Percentiles rank a stretch among this genome's conserved stretches.
phyloP scores from a whole-genome alignment of 2,888 invertebrate species.

The Tridacna crocea region DNA sequence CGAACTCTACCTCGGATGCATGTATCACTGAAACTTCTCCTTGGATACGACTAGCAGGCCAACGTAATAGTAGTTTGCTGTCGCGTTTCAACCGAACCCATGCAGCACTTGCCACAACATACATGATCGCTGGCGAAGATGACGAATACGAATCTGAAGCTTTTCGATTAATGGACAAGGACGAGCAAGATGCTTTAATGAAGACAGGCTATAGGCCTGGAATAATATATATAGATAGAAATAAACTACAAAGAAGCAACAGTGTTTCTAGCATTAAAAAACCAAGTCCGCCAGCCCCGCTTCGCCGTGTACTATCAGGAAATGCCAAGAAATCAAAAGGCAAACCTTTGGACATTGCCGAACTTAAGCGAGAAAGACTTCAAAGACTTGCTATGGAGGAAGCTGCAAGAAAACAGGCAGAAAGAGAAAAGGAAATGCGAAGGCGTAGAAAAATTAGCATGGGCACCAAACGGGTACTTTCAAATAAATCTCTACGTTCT shows the following conservation, averaged over 20 bases:
- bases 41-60: slow-evolving; percentile 67
- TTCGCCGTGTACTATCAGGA: slow-evolving; percentile 51
- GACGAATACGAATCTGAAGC: slow-evolving; percentile 62
- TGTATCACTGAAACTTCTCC: slow-evolving; percentile 45
- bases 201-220: slow-evolving; percentile 56
- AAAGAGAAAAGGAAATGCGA: slow-evolving; percentile 44
- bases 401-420: slow-evolving; percentile 36
- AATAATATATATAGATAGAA: slow-evolving; percentile 45
- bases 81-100: slow-evolving; percentile 65
- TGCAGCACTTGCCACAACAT: slow-evolving; percentile 30
- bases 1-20: slow-evolving; percentile 26
- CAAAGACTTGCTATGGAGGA: slow-evolving; percentile 49
- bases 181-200: slow-evolving; percentile 61
- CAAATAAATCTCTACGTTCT: slow-evolving; percentile 1
- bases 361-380: slow-evolving; percentile 63
- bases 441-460: slow-evolving; percentile 6
- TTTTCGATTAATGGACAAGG: slow-evolving; percentile 62
- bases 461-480: not conserved
- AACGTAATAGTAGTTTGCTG: slow-evolving; percentile 53
- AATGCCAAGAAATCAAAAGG: slow-evolving; percentile 58
- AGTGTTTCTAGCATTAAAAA: slow-evolving; percentile 57
- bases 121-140: slow-evolving; percentile 40
- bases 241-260: slow-evolving; percentile 59
- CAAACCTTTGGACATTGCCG: slow-evolving; percentile 64
- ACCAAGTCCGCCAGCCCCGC: not conserved